Evolutionary conservation across 2,888 invertebrate genomes (phyloP), one percentile per base, ranked within the genome.

Genomic region (Tipula confusa): DNA sequence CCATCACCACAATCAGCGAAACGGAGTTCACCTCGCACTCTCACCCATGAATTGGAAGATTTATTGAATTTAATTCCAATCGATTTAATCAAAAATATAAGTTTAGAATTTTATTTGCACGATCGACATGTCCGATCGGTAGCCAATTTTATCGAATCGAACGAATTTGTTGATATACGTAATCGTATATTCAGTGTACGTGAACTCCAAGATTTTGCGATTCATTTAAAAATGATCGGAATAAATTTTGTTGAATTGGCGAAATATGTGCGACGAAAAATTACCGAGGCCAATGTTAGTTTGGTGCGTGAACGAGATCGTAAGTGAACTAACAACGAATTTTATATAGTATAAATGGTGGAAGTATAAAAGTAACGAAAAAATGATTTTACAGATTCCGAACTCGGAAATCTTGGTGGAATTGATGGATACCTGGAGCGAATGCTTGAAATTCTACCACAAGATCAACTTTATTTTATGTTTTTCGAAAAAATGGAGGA

Each of bases 391-490:
- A n/a, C 15, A 80, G 80, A 80, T 7, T 5, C 1, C 1, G 80
- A 80, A 29, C 29, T 79, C 11, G 80, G 80, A 29, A n/a, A 29
- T 29, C n/a, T 80, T 5, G 80, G 80, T 29, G 80, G 80, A n/a
- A 80, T 80, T 29, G 80, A 80, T 80, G 80, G 29, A 80, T 80
- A 80, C 15, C 29, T 80, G 15, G 80, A 80, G 29, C 80, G 31
- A 15, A 29, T 80, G 31, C 80, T 29, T 7, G 31, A 80, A 13
- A 29, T 31, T 0, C 5, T 80, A 3, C 80, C 80, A n/a, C 29
- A 80, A 80, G 80, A 80, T 80, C 29, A 80, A 80, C 29, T 80
- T n/a, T 80, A 80, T 29, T 29, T 80, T n/a, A 80, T 80, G 80
- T 80, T 80, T 24, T 80, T 80, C n/a, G 80, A 80, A 9, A 80